Percentiles rank a stretch among this genome's conserved stretches.
These are phyloP conservation scores for Caiman crocodilus DNA, from an alignment of 2,797 vertebrate species.

Conservation along the genomic window DNA sequence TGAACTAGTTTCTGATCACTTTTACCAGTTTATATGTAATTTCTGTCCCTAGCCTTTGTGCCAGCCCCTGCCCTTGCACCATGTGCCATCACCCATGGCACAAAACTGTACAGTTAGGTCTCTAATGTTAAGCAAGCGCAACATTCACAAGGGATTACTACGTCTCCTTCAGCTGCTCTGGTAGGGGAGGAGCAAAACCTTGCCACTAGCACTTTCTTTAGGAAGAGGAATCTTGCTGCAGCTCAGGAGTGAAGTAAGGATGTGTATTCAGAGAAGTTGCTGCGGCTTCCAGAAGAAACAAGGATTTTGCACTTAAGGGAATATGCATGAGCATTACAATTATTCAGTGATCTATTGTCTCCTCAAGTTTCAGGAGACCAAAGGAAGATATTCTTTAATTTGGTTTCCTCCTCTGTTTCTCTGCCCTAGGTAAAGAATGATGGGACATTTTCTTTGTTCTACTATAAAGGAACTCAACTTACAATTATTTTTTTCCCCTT, in stretches of 20 bases:
- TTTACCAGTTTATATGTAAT: too few species aligned
- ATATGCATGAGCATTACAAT: fast-evolving
- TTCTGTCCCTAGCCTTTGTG: too few species aligned
- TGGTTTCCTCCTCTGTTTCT: neutral
- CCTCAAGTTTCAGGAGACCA: neutral
- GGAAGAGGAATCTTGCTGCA: slow-evolving; percentile 4
- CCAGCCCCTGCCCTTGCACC: too few species aligned
- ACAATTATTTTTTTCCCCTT: neutral
- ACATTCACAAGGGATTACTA: neutral
- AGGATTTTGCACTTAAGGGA: neutral
- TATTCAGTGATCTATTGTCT: fast-evolving
- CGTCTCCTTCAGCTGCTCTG: neutral
- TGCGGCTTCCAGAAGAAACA: neutral
- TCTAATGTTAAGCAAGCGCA: too few species aligned
- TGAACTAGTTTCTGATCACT: too few species aligned
- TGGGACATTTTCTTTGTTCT: neutral
- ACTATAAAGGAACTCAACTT: neutral
- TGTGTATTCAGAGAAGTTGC: neutral
- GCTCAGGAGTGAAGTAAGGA: neutral
- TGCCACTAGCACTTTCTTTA: neutral
- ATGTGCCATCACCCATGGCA: too few species aligned
- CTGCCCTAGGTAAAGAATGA: neutral
- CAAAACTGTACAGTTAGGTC: too few species aligned
- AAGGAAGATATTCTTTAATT: too few species aligned
- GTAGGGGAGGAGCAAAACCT: neutral